Evolutionary conservation across 2,113 vertebrate genomes (phyloP).

Genomic region (Microcebus griseorufus): DNA sequence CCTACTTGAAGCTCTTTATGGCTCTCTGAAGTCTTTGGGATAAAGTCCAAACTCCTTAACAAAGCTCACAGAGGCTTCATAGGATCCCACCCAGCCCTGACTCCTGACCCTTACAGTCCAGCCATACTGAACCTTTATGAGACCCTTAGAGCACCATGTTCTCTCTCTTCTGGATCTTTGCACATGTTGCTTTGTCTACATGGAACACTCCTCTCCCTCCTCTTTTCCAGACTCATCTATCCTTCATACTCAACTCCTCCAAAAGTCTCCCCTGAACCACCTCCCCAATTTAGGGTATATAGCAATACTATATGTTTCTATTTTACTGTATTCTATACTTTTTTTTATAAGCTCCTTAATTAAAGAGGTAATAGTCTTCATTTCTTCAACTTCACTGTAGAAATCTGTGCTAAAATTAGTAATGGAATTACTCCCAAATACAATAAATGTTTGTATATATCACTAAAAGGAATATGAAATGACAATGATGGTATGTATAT

Average conservation of each 20-base stretch:
- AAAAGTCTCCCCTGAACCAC: background rate
- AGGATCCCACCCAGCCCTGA: background rate
- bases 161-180: background rate
- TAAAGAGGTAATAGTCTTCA: background rate
- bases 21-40: background rate
- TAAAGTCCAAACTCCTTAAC: background rate
- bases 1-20: background rate
- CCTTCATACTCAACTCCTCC: background rate
- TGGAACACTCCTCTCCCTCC: background rate
- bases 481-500: background rate
- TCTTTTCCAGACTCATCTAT: background rate
- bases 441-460: background rate
- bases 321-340: background rate
- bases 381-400: background rate
- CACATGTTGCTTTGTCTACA: background rate
- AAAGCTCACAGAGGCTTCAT: background rate
- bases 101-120: background rate
- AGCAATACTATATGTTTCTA: background rate
- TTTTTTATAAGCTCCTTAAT: background rate
- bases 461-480: conserved; percentile 10
- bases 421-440: conserved; percentile 6
- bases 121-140: background rate
- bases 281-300: background rate
- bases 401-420: conserved; percentile 3
- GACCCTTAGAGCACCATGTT: background rate